Percentiles rank a stretch among this genome's conserved stretches.
These are phyloP conservation scores for Sarcophaga carnaria DNA, from an alignment of 2,888 invertebrate genomes.

Conservation along the genomic window DNA sequence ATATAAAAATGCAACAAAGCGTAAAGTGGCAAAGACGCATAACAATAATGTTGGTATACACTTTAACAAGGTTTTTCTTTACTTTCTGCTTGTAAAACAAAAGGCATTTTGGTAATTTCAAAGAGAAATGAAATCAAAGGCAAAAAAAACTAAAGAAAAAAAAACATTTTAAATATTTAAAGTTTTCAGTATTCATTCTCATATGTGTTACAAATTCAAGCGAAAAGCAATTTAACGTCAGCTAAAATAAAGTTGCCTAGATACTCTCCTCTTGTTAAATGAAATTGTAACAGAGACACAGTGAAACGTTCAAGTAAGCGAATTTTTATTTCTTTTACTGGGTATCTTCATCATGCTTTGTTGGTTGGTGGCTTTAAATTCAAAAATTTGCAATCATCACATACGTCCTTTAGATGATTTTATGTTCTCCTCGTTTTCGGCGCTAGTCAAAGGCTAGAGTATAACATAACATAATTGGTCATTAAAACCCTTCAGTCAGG, in stretches of 20 bases:
- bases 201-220: constrained; percentile 64
- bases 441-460: too few relatives aligned
- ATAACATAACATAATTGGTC: too few relatives aligned
- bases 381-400: too few relatives aligned
- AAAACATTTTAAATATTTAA: constrained; percentile 46
- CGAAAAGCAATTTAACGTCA: constrained; percentile 69
- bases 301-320: too few relatives aligned
- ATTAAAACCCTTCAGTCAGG: too few relatives aligned
- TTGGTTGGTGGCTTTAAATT: too few relatives aligned
- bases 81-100: neutral
- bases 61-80: neutral
- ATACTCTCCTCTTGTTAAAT: constrained; percentile 26
- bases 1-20: constrained; percentile 66
- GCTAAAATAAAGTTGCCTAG: constrained; percentile 48
- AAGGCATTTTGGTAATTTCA: neutral
- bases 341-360: too few relatives aligned
- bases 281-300: neutral
- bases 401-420: too few relatives aligned
- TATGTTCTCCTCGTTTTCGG: too few relatives aligned
- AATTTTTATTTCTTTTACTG: too few relatives aligned
- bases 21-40: constrained; percentile 69
- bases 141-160: constrained; percentile 39
- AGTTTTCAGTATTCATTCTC: constrained; percentile 25
- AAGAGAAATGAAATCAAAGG: constrained; percentile 24
- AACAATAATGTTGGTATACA: constrained; percentile 51